Evolutionary conservation across 2,888 invertebrate species (phyloP), one percentile per base, ranked within the genome.

Genomic region (Glyphotaelius pellucidus): DNA sequence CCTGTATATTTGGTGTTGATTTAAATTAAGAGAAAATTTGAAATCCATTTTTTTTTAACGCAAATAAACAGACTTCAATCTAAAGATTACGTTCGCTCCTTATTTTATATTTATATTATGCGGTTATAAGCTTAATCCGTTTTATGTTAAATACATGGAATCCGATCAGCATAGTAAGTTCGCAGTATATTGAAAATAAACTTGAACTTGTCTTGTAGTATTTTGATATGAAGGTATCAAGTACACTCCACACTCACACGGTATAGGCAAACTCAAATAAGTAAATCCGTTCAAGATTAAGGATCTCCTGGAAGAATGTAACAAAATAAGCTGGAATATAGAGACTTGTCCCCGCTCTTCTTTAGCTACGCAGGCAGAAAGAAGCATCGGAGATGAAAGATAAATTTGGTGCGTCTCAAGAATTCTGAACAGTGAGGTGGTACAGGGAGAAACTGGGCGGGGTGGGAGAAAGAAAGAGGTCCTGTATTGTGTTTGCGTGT

Each of bases 371-470:
- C 42, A 91, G 91, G 89, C 79, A 91, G 81, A 91, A 91, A 85
- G 80, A 90, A 93, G 92, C 93, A 92, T 92, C 92, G 91, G 92
- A 92, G 93, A 93, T 93, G 93, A 93, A 93, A 93, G 93, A 93
- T 93, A 93, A 93, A 93, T 93, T 93, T 89, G 91, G 93, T 93
- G 92, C 93, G 93, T 93, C 93, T 91, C 86, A 67, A 90, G 93
- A 93, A 93, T 93, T 90, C 91, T 93, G 93, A 93, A 85, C 93
- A 93, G 93, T 91, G 83, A 42, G 42, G 42, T 38, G 90, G 90
- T 86, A 35, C 25, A 67, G 91, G 92, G 79, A 67, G 80, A 15
- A 35, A 89, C 11, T n/a, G 80, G 38, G 42, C 35, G 87, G 30
- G 19, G 31, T 14, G 80, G 30, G 35, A 47, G 83, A 81, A 32